Evolutionary conservation across 23 tunicate species (phyloP).

Genomic region (Aplidium turbinatum): DNA sequence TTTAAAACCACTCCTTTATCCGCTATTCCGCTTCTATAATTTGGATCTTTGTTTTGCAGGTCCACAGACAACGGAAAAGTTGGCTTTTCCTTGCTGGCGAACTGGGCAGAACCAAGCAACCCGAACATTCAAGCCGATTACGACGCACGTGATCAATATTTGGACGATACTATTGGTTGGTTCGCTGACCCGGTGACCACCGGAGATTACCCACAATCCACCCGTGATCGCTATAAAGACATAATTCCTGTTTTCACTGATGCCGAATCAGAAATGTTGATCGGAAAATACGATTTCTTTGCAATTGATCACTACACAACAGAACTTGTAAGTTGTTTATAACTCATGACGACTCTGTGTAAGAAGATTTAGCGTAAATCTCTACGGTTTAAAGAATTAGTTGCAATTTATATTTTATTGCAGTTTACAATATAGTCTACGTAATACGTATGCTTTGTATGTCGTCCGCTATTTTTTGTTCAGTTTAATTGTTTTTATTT

Average conservation of each 20-base stretch:
- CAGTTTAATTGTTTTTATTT: no score
- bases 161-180: slow-evolving; percentile 59
- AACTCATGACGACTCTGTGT: no score
- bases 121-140: slow-evolving; percentile 60
- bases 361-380: no score
- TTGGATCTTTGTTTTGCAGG: slow-evolving; percentile 11
- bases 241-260: slow-evolving; percentile 46
- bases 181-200: slow-evolving; percentile 52
- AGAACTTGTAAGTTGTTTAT: slow-evolving; percentile 23
- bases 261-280: slow-evolving; percentile 16
- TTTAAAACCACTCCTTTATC: background rate
- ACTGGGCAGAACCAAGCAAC: slow-evolving; percentile 79
- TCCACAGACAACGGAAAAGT: slow-evolving; percentile 18
- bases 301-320: slow-evolving; percentile 80
- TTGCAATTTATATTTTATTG: no score
- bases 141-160: slow-evolving; percentile 42
- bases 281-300: slow-evolving; percentile 48
- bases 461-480: no score
- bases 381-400: no score
- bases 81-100: slow-evolving; percentile 55
- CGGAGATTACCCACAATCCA: slow-evolving; percentile 51
- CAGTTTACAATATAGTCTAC: no score
- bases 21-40: background rate
- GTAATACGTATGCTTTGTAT: no score
- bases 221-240: slow-evolving; percentile 32